phyloP scores from a whole-genome alignment of 2,113 vertebrate genomes.

The Bos taurus region DNA sequence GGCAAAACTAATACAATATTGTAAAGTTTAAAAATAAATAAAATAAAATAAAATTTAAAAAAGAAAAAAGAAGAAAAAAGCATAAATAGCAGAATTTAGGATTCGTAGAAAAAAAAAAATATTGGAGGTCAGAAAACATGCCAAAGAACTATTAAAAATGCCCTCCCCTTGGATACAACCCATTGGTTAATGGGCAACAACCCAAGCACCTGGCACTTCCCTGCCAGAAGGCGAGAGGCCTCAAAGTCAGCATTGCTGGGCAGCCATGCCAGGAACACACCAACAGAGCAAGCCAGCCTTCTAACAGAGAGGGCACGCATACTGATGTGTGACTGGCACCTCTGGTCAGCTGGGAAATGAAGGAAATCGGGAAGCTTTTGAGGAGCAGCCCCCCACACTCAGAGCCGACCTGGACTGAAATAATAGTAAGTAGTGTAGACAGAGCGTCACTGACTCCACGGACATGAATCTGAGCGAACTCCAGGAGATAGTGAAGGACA shows the following conservation, averaged over 20 bases:
- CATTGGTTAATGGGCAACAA: neutral
- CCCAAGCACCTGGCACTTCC: neutral
- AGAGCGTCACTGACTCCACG: fast-evolving
- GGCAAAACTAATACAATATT: no score
- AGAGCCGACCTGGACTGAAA: neutral
- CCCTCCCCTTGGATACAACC: neutral
- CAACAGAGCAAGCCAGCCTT: neutral
- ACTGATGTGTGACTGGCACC: neutral
- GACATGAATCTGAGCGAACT: neutral
- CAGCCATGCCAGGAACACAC: neutral
- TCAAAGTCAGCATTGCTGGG: neutral
- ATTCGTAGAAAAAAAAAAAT: no score
- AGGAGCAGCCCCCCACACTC: neutral
- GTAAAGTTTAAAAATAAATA: no score
- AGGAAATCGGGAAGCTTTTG: neutral
- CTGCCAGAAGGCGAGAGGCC: neutral
- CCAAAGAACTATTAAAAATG: neutral
- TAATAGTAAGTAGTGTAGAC: neutral
- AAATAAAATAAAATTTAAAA: no score
- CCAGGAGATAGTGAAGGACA: neutral
- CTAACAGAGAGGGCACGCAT: neutral
- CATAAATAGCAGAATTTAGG: no score
- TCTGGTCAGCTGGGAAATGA: neutral
- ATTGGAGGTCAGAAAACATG: neutral
- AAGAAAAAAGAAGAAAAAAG: no score